Conservation (phyloP, 2,888 invertebrate species). For the Agriopis leucophaearia region DNA sequence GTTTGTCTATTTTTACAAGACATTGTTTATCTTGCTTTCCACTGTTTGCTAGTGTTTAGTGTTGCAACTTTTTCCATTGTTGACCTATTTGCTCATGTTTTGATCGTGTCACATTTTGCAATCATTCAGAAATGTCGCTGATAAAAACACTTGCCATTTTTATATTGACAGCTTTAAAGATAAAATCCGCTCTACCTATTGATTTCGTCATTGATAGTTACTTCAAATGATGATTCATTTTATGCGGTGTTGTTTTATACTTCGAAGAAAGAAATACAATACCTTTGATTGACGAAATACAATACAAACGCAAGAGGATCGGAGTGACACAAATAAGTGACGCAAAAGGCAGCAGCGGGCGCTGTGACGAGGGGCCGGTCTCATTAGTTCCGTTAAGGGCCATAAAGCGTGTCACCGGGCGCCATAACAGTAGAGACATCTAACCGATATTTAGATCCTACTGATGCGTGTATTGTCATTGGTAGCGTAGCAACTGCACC, state of each 20-base stretch:
- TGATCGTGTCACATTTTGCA: constrained; percentile 38
- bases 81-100: constrained; percentile 43
- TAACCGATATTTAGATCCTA: constrained; percentile 41
- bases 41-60: constrained; percentile 36
- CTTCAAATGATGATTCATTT: constrained; percentile 10
- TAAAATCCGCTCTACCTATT: constrained; percentile 15
- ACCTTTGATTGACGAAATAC: constrained; percentile 9
- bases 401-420: constrained; percentile 62
- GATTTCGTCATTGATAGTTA: not conserved
- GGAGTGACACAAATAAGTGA: constrained; percentile 61
- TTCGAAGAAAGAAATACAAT: not conserved
- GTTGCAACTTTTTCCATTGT: constrained; percentile 42
- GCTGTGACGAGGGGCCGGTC: constrained; percentile 57
- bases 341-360: constrained; percentile 58
- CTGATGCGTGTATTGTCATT: constrained; percentile 34
- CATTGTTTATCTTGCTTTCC: constrained; percentile 44
- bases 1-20: constrained; percentile 34
- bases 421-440: constrained; percentile 44
- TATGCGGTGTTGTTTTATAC: not conserved
- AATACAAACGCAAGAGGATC: constrained; percentile 49
- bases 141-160: constrained; percentile 34
- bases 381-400: constrained; percentile 71
- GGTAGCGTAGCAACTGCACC: not conserved
- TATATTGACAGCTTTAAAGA: constrained; percentile 37
- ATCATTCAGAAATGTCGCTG: constrained; percentile 15